Evolutionary conservation across 2,888 invertebrate species (phyloP).

Genomic region (Cheilosia variabilis): DNA sequence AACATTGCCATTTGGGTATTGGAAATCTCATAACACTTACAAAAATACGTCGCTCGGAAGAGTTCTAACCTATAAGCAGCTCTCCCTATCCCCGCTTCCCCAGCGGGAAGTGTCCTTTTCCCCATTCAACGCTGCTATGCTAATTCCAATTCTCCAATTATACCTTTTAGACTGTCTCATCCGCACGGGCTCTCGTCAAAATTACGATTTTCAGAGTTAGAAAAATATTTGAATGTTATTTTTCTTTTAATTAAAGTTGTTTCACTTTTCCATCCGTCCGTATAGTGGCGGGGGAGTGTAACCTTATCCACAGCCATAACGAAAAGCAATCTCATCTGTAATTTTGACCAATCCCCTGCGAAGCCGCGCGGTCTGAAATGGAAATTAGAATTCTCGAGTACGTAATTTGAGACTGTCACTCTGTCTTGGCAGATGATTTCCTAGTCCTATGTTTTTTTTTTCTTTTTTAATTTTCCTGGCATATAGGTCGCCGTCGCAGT

Average conservation of each 20-base stretch:
- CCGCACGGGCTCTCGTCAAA: conserved; percentile 12
- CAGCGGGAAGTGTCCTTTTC: neutral
- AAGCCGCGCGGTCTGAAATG: conserved; percentile 49
- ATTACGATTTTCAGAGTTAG: conserved; percentile 42
- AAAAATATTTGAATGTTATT: conserved; percentile 33
- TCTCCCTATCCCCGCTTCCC: neutral
- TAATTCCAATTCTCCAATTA: neutral
- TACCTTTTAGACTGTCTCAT: neutral
- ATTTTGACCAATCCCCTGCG: conserved; percentile 59
- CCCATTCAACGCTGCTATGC: neutral
- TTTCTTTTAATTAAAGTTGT: conserved; percentile 64
- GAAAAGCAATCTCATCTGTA: conserved; percentile 63
- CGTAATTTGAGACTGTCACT: conserved; percentile 71
- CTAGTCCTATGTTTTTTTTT: conserved; percentile 11
- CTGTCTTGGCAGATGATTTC: conserved; percentile 70
- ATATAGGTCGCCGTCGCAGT: conserved; percentile 54
- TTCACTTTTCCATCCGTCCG: conserved; percentile 19
- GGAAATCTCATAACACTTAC: no score
- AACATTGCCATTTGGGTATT: no score
- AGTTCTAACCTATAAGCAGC: neutral
- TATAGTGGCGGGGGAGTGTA: conserved; percentile 11
- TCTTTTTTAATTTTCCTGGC: conserved; percentile 45
- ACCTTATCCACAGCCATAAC: conserved; percentile 2
- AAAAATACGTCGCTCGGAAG: no score
- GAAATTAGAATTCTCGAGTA: conserved; percentile 67